Conservation (phyloP, 2,797 vertebrate genomes). For the Furcifer pardalis region DNA sequence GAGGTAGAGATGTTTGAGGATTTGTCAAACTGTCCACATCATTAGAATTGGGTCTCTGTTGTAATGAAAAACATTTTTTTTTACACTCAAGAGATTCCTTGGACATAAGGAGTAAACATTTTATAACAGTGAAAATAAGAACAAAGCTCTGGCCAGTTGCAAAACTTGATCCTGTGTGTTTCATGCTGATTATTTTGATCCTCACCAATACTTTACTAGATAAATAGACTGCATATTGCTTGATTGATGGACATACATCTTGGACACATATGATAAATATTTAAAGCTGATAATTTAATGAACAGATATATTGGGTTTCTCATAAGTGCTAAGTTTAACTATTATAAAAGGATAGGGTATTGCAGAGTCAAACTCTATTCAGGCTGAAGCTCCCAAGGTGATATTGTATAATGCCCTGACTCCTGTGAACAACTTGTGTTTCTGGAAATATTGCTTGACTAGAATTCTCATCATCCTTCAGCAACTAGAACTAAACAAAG, state of each 20-base stretch:
- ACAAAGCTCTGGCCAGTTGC: not conserved
- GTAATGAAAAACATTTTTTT: no score
- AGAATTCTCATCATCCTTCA: no score
- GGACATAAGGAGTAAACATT: not conserved
- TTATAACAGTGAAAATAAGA: not conserved
- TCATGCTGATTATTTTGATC: not conserved
- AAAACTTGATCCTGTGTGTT: not conserved
- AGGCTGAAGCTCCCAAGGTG: not conserved
- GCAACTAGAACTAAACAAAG: no score
- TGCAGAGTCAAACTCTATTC: not conserved
- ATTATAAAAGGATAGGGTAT: not conserved
- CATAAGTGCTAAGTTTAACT: not conserved
- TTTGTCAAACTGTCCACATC: no score
- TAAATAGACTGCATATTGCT: fast-evolving
- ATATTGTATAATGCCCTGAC: no score
- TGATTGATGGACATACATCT: not conserved
- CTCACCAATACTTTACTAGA: not conserved
- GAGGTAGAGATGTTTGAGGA: no score
- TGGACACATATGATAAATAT: not conserved
- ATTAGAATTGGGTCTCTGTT: not conserved
- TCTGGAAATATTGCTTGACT: no score
- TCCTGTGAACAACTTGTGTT: no score
- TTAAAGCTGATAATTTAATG: conserved; percentile 38
- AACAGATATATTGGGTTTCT: not conserved
- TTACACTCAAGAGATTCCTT: not conserved